Evolutionary conservation across 2,797 vertebrate species (phyloP), one percentile per base, ranked within the genome.

Genomic region (Natrix natrix): DNA sequence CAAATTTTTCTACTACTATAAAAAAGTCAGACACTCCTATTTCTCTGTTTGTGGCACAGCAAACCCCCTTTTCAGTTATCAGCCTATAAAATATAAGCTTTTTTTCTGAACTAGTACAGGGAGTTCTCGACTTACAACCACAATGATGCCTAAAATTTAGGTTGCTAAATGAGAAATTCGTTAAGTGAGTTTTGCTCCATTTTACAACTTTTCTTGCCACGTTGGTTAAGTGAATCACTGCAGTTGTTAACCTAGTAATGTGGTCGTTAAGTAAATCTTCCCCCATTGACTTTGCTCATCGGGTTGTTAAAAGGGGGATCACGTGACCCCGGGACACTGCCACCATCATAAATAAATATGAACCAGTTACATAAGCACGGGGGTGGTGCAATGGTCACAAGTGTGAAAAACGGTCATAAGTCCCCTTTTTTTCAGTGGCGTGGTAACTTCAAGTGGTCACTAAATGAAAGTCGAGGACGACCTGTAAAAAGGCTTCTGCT

Each of bases 241-340:
- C 2, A 69, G n/a, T 69, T 69, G 14, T 69, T 69, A 69, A 32
- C 14, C 32, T 69, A 69, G 66, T 17, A 69, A 69, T 4, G 0
- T n/a, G 4, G 63, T 66, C 28, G 61, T 63, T 69, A 69, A 32
- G 14, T 69, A n/a, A 69, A 69, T 32, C 66, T 32, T 17, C n/a
- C 14, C 63, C n/a, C 63, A 32, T 7, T n/a, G 28, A 69, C 63
- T 16, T 69, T 69, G 66, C n/a, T 69, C 66, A 16, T 69, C n/a
- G 7, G 14, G 14, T 69, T 2, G 0, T n/a, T n/a, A 69, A 69
- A 69, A 69, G 14, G n/a, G n/a, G 1, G 26, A 69, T 32, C n/a
- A 69, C 1, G 2, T 17, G 14, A 32, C 6, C n/a, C n/a, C 0
- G 10, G 5, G n/a, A 32, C 6, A 16, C n/a, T 3, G n/a, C 14